Evolutionary conservation across 2,888 invertebrate species (phyloP), one percentile per base, ranked within the genome.

Genomic region (Urechis unicinctus): DNA sequence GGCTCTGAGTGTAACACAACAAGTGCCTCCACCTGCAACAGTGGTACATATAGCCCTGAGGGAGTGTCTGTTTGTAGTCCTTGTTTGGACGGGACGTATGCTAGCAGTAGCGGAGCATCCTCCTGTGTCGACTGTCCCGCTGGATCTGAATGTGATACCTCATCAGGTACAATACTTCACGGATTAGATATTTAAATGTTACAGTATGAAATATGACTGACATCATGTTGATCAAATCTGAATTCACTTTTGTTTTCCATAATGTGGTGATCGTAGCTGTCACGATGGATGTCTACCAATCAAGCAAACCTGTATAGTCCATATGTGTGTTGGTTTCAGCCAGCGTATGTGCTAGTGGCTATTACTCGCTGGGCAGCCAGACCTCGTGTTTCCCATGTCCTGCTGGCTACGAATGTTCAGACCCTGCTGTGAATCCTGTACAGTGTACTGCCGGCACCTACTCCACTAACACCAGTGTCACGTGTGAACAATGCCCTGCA

Each of bases 311-410:
- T 45, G 6, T 45, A 17, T 45, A 6, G 21, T 45, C 9, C 21
- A n/a, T 51, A 31, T 36, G 2, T n/a, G 36, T 24, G 9, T n/a
- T 21, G 6, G 6, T 52, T 52, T 17, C 63, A 56, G 73, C 70
- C 5, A 56, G 64, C 5, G 60, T 57, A 3, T 75, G 75, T 61
- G 41, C 59, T 1, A 13, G 28, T 49, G 74, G 74, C 2, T 63
- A 62, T 47, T 75, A 70, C 65, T 74, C 73, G 56, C 53, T 70
- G 28, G 72, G 68, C 5, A 68, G 67, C 5, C 52, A 55, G 22
- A 42, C 49, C 25, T 52, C 55, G 0, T 71, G 70, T 55, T 53
- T 58, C 1, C 56, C 56, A 24, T 69, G 69, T 60, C 50, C 59
- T 1, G 44, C 52, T 31, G 68, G 70, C 26, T 57, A 61, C 29